Base-by-base conservation (phyloP, 2,797 vertebrate genomes). In the Arnoldichthys spilopterus region DNA sequence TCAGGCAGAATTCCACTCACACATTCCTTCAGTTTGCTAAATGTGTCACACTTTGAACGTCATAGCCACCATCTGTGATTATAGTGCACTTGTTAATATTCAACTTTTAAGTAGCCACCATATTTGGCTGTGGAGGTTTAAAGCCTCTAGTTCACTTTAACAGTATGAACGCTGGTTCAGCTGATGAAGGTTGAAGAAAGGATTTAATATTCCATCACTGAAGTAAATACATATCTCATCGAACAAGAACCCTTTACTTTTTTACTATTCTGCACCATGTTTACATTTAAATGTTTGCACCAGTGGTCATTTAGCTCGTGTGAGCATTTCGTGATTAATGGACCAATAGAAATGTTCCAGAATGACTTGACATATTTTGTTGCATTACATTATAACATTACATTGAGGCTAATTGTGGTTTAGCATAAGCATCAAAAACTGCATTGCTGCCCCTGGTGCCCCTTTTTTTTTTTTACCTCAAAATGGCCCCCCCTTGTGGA, bases 1-100 rank as follows among this genome's bases (percentile, higher is more conserved):
- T 37, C 64, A 47, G 74, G 64, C 61, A 53, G 28, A 76, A 76
- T 81, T 43, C 22, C 40, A 51, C 72, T 77, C 49, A 59, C 51
- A 2, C 53, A 43, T 73, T 81, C 26, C 26, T 43, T 26, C 69
- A 53, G 22, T 54, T 67, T 45, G 15, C 40, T 43, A 28, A 9
- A 64, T 43, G 45, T 51, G 43, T 49, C 66, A 49, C 15, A 24
- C 6, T 49, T 34, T 61, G 58, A 61, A 6, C 11, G 4, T 61
- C 58, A 61, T 18, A 18, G 28, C 15, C 59, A 34, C 30, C 30
- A 34, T 62, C 59, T 62, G 4, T 62, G 59, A 34, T 62, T 34
- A 34, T 20, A 62, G 30, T 6, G 66, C 15, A 30, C 16, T 16
- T 32, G 28, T 61, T 45, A 67, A 67, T 67, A 43, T 67, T 47